These are phyloP conservation scores for Trichogramma pretiosum DNA, from an alignment of 1,140 invertebrate species.

Conservation along the genomic window DNA sequence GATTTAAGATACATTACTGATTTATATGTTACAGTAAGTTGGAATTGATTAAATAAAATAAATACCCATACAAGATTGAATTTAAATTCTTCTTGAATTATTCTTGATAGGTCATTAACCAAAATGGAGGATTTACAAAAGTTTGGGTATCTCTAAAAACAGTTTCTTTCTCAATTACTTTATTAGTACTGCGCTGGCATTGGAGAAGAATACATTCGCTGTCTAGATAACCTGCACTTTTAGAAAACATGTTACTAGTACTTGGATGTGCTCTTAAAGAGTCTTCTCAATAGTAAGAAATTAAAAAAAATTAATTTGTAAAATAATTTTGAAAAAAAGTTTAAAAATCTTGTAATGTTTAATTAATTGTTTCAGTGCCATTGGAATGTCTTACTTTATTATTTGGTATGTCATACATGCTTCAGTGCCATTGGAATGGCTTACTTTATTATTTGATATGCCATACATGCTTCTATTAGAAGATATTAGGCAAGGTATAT, in stretches of 20 bases:
- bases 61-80: not conserved
- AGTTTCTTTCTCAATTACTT: constrained; percentile 81
- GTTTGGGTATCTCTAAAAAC: constrained; percentile 96
- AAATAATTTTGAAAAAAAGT: too few species aligned
- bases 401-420: too few species aligned
- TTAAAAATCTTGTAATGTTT: not conserved
- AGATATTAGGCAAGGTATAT: constrained; percentile 94
- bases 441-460: constrained; percentile 83
- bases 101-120: constrained; percentile 87
- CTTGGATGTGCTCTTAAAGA: constrained; percentile 78
- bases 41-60: too few species aligned
- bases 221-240: constrained; percentile 73
- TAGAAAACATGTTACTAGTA: constrained; percentile 85
- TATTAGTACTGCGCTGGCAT: constrained; percentile 86
- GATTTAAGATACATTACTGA: constrained; percentile 74
- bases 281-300: constrained; percentile 72
- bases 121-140: constrained; percentile 99
- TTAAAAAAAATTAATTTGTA: too few species aligned
- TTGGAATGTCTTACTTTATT: constrained; percentile 22
- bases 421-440: constrained; percentile 86
- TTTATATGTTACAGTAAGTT: constrained; percentile 64
- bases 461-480: constrained; percentile 91
- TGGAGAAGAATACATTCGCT: constrained; percentile 82
- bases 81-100: constrained; percentile 21
- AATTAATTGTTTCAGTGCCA: not conserved